Evolutionary conservation across 1,140 invertebrate species (phyloP).

Genomic region (Manduca sexta): DNA sequence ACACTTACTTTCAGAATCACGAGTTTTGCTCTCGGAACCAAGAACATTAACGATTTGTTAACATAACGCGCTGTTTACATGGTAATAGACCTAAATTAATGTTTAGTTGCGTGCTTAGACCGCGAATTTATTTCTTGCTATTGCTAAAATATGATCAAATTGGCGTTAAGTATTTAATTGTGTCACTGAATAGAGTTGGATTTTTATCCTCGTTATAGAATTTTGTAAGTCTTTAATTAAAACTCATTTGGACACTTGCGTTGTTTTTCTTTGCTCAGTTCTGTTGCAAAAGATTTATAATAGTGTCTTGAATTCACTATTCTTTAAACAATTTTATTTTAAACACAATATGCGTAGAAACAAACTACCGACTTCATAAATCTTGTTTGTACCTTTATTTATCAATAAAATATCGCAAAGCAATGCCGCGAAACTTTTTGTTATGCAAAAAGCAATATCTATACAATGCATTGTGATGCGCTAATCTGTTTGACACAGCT

Average conservation of each 20-base stretch:
- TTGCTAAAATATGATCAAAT: neutral
- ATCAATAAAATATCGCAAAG: conserved; percentile 41
- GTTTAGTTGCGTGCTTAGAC: neutral
- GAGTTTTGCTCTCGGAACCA: conserved; percentile 47
- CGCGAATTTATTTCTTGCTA: neutral
- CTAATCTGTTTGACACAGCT: conserved; percentile 44
- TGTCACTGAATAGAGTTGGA: too few relatives aligned
- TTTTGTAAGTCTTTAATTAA: too few relatives aligned
- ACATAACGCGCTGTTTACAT: neutral
- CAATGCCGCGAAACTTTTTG: conserved; percentile 35
- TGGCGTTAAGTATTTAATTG: too few relatives aligned
- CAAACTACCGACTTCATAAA: conserved; percentile 5
- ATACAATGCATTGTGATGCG: conserved; percentile 51
- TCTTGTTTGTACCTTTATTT: conserved; percentile 38
- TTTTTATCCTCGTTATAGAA: too few relatives aligned
- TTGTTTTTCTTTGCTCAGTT: too few relatives aligned
- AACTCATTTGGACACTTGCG: too few relatives aligned
- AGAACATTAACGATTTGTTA: conserved; percentile 2
- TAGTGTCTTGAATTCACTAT: neutral
- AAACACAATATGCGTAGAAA: neutral
- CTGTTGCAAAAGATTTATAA: too few relatives aligned
- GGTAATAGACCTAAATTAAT: too few relatives aligned
- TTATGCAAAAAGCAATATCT: conserved; percentile 40
- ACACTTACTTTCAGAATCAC: conserved; percentile 57
- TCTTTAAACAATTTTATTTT: neutral